phyloP scores from a whole-genome alignment of 2,113 vertebrate species.

The Chloropsis hardwickii region DNA sequence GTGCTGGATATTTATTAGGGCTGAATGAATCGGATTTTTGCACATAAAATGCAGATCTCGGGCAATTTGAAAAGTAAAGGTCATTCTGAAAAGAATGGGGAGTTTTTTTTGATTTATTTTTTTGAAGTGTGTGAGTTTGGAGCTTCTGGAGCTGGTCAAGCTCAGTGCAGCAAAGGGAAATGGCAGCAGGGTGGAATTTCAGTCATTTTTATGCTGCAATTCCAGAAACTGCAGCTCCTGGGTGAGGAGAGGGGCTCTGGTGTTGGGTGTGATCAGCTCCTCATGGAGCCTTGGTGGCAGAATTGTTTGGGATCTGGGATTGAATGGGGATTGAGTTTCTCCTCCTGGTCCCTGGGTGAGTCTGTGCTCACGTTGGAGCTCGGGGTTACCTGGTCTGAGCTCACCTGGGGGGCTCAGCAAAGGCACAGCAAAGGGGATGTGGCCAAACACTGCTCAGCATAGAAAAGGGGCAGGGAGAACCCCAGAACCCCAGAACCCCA shows the following conservation, averaged over 20 bases:
- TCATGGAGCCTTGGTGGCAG: background rate
- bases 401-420: background rate
- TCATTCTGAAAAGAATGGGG: background rate
- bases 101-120: background rate
- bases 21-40: background rate
- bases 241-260: background rate
- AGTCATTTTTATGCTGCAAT: background rate
- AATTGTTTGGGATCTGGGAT: background rate
- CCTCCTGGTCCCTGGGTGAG: background rate
- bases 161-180: background rate
- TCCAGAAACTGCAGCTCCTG: background rate
- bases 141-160: background rate
- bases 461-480: background rate
- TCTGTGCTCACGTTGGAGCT: background rate
- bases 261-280: background rate
- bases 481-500: background rate
- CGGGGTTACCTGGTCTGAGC: background rate
- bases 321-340: background rate
- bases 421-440: background rate
- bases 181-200: background rate
- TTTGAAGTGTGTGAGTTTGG: background rate
- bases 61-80: background rate
- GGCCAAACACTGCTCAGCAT: background rate
- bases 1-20: background rate
- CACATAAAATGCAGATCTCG: background rate